These are phyloP conservation scores for Halocaridina rubra DNA, from an alignment of 2,888 invertebrate species.

Conservation along the genomic window DNA sequence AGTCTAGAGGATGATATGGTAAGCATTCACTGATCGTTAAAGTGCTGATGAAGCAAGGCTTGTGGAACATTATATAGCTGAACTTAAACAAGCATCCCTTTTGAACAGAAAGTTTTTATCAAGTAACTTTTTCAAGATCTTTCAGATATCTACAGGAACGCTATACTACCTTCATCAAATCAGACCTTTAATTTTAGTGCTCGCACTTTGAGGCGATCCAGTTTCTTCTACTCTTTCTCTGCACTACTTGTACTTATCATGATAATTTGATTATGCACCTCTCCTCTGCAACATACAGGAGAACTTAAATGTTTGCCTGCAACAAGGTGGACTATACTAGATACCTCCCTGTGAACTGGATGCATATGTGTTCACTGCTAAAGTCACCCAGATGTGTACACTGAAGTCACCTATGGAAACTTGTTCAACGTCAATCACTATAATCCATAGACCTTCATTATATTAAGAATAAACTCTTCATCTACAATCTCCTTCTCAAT, in stretches of 20 bases:
- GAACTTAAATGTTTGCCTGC: not conserved
- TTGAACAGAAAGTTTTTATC: too few relatives aligned
- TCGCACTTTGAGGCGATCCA: not conserved
- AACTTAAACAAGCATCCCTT: too few relatives aligned
- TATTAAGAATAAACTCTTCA: too few relatives aligned
- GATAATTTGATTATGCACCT: not conserved
- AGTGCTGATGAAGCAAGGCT: too few relatives aligned
- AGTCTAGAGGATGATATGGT: too few relatives aligned
- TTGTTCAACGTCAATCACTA: slow-evolving; percentile 2
- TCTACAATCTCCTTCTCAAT: too few relatives aligned
- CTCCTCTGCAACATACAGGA: not conserved
- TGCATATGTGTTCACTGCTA: not conserved
- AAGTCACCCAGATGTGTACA: not conserved
- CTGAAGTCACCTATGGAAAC: not conserved
- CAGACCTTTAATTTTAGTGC: not conserved
- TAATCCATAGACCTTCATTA: too few relatives aligned
- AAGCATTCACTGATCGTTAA: too few relatives aligned
- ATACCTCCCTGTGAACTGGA: not conserved
- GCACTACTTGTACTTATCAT: not conserved
- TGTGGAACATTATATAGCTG: too few relatives aligned
- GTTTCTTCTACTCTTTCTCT: not conserved
- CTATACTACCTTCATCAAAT: not conserved
- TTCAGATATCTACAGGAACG: too few relatives aligned
- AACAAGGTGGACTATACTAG: not conserved
- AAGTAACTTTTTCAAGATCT: too few relatives aligned